phyloP scores from a whole-genome alignment of 2,888 invertebrate species.

The Halictus ligatus region DNA sequence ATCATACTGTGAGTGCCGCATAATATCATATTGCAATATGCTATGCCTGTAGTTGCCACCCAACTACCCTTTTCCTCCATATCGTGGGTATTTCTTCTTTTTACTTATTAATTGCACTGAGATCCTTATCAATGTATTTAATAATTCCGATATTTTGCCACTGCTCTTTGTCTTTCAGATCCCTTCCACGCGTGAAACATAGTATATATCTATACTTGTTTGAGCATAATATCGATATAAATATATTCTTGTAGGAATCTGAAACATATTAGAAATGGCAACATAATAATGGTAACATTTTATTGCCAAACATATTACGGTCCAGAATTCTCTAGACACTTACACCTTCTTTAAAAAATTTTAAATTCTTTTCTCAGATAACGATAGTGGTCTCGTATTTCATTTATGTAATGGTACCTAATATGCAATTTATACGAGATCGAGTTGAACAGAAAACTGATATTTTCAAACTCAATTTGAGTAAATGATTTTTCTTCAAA shows the following conservation, averaged over 20 bases:
- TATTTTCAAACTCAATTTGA: too few relatives aligned
- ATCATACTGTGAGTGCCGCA: conserved; percentile 82
- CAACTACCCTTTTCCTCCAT: conserved; percentile 52
- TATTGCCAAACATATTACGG: too few relatives aligned
- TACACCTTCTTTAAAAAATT: too few relatives aligned
- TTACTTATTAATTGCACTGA: conserved; percentile 18
- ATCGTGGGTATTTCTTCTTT: conserved; percentile 25
- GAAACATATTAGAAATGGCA: not conserved
- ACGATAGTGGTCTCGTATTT: too few relatives aligned
- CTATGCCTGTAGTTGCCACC: conserved; percentile 74
- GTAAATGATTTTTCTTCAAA: too few relatives aligned
- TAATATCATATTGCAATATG: conserved; percentile 83
- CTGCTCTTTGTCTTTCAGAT: conserved; percentile 16
- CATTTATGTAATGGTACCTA: too few relatives aligned
- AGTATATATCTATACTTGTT: not conserved
- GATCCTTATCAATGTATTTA: conserved; percentile 23
- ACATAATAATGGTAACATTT: too few relatives aligned
- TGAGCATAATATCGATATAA: not conserved
- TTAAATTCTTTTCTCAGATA: too few relatives aligned
- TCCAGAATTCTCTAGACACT: too few relatives aligned
- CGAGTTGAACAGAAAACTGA: too few relatives aligned
- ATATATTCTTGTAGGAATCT: not conserved
- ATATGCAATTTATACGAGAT: too few relatives aligned
- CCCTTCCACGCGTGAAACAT: not conserved
- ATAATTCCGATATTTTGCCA: conserved; percentile 12